phyloP scores from a whole-genome alignment of 2,797 vertebrate species.

The Eleutherodactylus coqui region DNA sequence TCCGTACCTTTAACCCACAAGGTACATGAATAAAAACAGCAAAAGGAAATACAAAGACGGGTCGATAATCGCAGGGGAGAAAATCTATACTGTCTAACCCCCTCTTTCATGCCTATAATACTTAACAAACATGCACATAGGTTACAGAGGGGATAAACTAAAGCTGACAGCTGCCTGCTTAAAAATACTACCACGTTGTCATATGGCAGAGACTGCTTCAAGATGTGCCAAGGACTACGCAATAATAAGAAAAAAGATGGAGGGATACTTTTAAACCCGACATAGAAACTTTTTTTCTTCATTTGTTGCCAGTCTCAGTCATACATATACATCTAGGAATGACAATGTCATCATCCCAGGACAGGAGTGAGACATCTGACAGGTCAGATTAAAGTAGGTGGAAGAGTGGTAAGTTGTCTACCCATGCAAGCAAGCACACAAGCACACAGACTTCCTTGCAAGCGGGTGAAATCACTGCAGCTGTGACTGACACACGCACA shows the following conservation, averaged over 20 bases:
- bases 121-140: background rate
- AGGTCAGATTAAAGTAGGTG: background rate
- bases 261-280: background rate
- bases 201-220: constrained; percentile 36
- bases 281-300: background rate
- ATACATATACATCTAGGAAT: background rate
- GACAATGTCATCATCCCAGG: background rate
- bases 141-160: background rate
- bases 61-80: background rate
- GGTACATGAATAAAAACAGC: background rate
- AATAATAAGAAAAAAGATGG: background rate
- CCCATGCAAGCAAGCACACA: background rate
- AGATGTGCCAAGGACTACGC: constrained; percentile 21
- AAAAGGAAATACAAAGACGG: background rate
- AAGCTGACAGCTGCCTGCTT: constrained; percentile 16
- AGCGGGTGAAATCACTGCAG: constrained; percentile 19
- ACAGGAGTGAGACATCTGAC: background rate
- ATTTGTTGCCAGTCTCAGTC: no score
- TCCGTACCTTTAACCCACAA: no score
- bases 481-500: constrained; percentile 14
- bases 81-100: no score
- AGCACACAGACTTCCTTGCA: background rate
- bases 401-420: background rate
- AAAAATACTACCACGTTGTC: constrained; percentile 35
- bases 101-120: background rate